Evolutionary conservation across 1,140 invertebrate genomes (phyloP).

Genomic region (Drosophila asahinai): DNA sequence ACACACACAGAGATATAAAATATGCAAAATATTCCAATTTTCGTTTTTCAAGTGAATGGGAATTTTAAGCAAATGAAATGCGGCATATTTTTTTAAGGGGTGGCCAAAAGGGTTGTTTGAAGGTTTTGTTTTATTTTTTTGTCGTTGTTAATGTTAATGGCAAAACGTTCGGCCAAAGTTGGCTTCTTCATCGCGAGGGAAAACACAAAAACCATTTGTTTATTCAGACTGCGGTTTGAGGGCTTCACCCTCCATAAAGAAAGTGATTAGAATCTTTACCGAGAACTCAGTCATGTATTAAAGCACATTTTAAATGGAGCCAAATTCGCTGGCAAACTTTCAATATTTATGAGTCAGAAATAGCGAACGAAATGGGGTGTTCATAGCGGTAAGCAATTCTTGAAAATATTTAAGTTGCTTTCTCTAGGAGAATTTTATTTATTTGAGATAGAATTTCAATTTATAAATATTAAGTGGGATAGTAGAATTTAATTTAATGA

Average conservation of each 20-base stretch:
- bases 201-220: constrained; percentile 48
- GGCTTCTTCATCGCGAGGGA: constrained; percentile 54
- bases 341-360: constrained; percentile 18
- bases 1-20: constrained; percentile 46
- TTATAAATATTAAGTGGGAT: not conserved
- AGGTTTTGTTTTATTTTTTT: constrained; percentile 4
- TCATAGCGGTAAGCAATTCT: not conserved
- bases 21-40: constrained; percentile 79
- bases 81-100: constrained; percentile 39
- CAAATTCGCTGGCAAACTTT: constrained; percentile 17
- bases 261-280: constrained; percentile 36
- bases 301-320: constrained; percentile 32
- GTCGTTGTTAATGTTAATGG: constrained; percentile 56
- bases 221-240: constrained; percentile 32
- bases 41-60: constrained; percentile 73
- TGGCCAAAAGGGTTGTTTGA: constrained; percentile 63
- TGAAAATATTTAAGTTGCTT: not conserved
- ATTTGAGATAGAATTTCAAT: not conserved
- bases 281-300: constrained; percentile 28
- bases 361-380: not conserved
- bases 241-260: constrained; percentile 23
- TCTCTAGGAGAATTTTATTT: constrained; percentile 7
- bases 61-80: constrained; percentile 81
- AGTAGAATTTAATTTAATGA: not conserved
- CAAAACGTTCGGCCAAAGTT: constrained; percentile 31